These are phyloP conservation scores for Leptopilina syphax DNA, from an alignment of 2,888 invertebrate genomes.

Conservation along the genomic window DNA sequence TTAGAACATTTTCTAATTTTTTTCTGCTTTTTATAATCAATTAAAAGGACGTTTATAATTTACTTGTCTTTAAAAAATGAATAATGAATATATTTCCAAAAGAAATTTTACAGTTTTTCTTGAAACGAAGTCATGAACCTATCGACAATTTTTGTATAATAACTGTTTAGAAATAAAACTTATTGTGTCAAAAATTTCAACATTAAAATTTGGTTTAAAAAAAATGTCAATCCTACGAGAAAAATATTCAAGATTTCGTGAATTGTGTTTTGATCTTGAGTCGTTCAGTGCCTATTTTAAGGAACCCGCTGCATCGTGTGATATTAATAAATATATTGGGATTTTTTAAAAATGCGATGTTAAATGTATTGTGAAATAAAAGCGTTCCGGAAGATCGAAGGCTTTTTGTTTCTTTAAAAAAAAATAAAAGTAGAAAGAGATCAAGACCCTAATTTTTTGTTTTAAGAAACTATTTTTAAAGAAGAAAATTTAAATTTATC, in stretches of 20 bases:
- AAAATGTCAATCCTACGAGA: neutral
- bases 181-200: constrained; percentile 36
- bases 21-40: no score
- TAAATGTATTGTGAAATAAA: constrained; percentile 34
- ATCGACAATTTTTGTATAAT: neutral
- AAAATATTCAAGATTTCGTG: constrained; percentile 22
- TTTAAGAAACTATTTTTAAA: no score
- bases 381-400: constrained; percentile 34
- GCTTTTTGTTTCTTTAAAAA: constrained; percentile 1
- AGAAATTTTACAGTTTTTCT: no score
- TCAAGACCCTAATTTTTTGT: neutral
- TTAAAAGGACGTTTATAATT: no score
- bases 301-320: constrained; percentile 35
- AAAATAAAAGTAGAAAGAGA: neutral
- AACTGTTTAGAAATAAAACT: neutral
- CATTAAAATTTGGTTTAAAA: constrained; percentile 1
- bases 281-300: constrained; percentile 34
- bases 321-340: constrained; percentile 34
- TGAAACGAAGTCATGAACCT: no score
- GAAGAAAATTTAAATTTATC: no score
- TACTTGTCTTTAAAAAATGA: no score
- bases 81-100: no score
- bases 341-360: constrained; percentile 30
- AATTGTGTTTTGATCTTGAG: constrained; percentile 36
- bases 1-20: no score